phyloP scores from a whole-genome alignment of 2,797 vertebrate genomes.

The Anguilla obscura region DNA sequence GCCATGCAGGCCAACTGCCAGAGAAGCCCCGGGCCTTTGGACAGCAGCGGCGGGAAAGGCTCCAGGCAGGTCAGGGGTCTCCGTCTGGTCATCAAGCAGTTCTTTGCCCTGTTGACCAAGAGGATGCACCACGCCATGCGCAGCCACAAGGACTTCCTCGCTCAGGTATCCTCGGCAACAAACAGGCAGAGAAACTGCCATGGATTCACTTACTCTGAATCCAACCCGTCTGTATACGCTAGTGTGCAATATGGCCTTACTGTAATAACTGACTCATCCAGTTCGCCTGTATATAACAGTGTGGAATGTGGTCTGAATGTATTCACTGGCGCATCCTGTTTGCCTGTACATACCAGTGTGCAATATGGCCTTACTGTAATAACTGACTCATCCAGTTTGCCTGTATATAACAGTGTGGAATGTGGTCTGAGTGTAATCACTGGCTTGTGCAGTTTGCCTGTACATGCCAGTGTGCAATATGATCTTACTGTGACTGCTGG shows the following conservation, averaged over 20 bases:
- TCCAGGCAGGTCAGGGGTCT: constrained; percentile 78
- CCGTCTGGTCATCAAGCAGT: constrained; percentile 77
- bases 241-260: no score
- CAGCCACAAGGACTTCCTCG: constrained; percentile 89
- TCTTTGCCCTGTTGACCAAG: constrained; percentile 87
- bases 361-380: background rate
- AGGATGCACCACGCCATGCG: constrained; percentile 81
- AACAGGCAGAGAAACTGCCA: background rate
- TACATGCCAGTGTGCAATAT: background rate
- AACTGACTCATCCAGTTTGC: background rate
- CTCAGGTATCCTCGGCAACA: constrained; percentile 77
- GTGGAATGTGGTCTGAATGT: background rate
- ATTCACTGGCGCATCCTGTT: background rate
- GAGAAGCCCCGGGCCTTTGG: constrained; percentile 35
- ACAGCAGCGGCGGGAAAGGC: constrained; percentile 65
- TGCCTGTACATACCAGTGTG: background rate
- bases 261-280: background rate
- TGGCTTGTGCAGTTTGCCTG: no score
- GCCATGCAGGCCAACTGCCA: constrained; percentile 42
- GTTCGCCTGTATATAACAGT: background rate
- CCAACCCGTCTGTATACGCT: background rate
- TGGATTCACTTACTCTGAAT: background rate
- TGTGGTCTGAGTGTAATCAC: background rate
- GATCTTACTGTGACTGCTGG: background rate
- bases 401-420: background rate